phyloP scores from a whole-genome alignment of 2,888 invertebrate genomes.

The Ceramica pisi region DNA sequence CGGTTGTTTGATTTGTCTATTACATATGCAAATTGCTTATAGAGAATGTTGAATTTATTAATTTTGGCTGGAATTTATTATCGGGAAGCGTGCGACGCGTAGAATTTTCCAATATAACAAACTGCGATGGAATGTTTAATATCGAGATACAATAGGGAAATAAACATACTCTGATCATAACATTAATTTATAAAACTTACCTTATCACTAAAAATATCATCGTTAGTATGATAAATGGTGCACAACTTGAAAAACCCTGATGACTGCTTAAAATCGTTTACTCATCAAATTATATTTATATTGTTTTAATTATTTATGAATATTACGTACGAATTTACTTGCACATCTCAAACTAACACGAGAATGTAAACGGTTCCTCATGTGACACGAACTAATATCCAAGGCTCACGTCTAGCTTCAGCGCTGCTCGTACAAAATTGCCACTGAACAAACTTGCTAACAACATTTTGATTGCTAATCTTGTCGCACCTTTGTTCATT shows the following conservation, averaged over 20 bases:
- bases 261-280: no score
- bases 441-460: constrained; percentile 46
- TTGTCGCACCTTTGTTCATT: constrained; percentile 30
- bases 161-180: no score
- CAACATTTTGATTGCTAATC: constrained; percentile 41
- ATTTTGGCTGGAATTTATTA: constrained; percentile 34
- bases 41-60: constrained; percentile 39
- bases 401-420: not conserved
- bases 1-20: constrained; percentile 45
- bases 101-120: constrained; percentile 7
- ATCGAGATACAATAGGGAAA: not conserved
- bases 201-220: no score
- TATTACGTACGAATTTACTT: no score
- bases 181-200: no score
- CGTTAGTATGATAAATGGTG: no score
- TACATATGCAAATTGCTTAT: constrained; percentile 45
- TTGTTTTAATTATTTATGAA: no score
- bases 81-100: constrained; percentile 1
- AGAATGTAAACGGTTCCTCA: not conserved
- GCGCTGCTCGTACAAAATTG: constrained; percentile 13
- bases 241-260: no score
- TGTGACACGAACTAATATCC: not conserved
- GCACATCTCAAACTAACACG: not conserved
- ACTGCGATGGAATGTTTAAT: constrained; percentile 8
- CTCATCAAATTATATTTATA: no score